These are phyloP conservation scores for Macrophya alboannulata DNA, from an alignment of 2,888 invertebrate genomes.

Conservation along the genomic window DNA sequence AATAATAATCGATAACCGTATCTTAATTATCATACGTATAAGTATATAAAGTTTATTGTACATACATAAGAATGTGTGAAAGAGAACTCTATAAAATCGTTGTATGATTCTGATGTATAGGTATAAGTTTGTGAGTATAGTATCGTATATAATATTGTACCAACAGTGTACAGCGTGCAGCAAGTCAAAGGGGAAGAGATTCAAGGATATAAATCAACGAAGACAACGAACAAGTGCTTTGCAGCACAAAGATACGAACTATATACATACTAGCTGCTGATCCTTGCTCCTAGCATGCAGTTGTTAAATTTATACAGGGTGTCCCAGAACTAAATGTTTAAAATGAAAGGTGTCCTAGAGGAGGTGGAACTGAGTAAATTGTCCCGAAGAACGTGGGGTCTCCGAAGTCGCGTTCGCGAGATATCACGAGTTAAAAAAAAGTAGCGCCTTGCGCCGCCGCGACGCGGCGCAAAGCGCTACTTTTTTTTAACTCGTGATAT, in stretches of 20 bases:
- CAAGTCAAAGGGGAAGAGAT: slow-evolving; percentile 20
- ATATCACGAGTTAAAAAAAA: too few relatives aligned
- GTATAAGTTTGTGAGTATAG: background rate
- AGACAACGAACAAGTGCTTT: slow-evolving; percentile 19
- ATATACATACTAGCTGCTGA: background rate
- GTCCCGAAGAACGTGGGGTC: too few relatives aligned
- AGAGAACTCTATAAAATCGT: background rate
- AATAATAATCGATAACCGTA: background rate
- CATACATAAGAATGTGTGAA: background rate
- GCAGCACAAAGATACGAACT: slow-evolving; percentile 22
- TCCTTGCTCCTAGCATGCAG: background rate
- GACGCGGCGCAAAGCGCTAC: too few relatives aligned
- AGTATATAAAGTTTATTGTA: background rate
- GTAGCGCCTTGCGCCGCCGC: too few relatives aligned
- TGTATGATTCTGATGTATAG: background rate
- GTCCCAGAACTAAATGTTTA: too few relatives aligned
- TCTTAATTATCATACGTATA: background rate
- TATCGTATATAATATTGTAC: background rate
- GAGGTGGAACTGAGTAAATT: too few relatives aligned
- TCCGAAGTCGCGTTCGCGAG: too few relatives aligned
- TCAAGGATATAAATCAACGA: slow-evolving; percentile 30
- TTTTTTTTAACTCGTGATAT: too few relatives aligned
- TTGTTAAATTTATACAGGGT: slow-evolving; percentile 18
- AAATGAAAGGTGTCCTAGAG: too few relatives aligned
- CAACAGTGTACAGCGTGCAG: background rate